Conservation (phyloP, 2,797 vertebrate species). For the Sebastes itinus region DNA sequence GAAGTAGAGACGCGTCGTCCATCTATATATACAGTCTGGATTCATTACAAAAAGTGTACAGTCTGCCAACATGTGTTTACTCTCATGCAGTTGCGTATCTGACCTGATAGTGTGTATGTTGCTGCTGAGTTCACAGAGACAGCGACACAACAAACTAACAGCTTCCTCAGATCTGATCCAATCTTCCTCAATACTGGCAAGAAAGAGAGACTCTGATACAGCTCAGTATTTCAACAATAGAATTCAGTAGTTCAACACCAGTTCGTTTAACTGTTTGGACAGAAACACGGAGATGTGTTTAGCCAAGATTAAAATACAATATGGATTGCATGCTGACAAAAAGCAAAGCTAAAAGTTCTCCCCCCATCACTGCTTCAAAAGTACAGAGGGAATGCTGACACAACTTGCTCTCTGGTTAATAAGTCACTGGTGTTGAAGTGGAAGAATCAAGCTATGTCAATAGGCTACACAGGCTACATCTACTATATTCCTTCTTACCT, state of each 20-base stretch:
- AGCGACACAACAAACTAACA: conserved; percentile 43
- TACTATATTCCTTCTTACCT: conserved; percentile 40
- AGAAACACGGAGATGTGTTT: background rate
- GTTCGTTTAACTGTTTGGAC: background rate
- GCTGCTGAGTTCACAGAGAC: conserved; percentile 38
- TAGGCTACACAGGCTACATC: background rate
- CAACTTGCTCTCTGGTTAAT: background rate
- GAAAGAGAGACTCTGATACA: background rate
- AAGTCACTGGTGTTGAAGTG: background rate
- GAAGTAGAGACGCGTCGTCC: too few relatives aligned
- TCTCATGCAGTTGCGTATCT: background rate
- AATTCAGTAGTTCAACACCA: background rate
- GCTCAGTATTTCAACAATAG: background rate
- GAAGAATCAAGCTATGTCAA: background rate
- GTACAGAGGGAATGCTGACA: background rate
- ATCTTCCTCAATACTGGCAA: conserved; percentile 55
- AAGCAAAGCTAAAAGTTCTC: background rate
- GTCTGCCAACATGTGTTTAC: background rate
- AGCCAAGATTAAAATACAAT: too few relatives aligned
- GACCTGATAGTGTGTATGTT: conserved; percentile 57
- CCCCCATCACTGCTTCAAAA: background rate
- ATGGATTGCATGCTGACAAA: background rate
- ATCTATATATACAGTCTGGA: too few relatives aligned
- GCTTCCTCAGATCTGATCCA: conserved; percentile 58
- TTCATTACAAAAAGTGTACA: background rate